A percentile compares a stretch with the other conserved stretches of the same genome.
Evolutionary conservation across 2,113 vertebrate genomes (phyloP).

Genomic region (Aplodontia rufa): DNA sequence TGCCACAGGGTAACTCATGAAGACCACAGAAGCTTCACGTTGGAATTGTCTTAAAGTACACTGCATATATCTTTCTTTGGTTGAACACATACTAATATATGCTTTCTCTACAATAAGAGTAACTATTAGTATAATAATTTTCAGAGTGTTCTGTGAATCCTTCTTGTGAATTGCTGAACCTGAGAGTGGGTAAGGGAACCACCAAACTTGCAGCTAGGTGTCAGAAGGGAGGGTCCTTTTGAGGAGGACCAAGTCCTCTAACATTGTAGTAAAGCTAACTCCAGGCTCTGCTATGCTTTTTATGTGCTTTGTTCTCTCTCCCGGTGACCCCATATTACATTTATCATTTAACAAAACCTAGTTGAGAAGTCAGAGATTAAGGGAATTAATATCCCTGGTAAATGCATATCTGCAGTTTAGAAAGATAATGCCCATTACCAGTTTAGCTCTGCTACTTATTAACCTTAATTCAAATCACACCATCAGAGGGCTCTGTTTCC

Average conservation of each 20-base stretch:
- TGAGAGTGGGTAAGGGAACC: neutral
- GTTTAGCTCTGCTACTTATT: neutral
- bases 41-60: neutral
- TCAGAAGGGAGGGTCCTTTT: neutral
- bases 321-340: neutral
- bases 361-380: neutral
- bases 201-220: neutral
- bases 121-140: neutral
- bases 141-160: neutral
- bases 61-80: neutral
- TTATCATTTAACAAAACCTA: neutral
- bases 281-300: neutral
- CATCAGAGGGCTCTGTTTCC: neutral
- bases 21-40: neutral
- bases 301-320: neutral
- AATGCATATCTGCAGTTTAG: conserved; percentile 3
- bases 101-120: neutral
- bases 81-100: neutral
- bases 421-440: neutral
- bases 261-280: neutral
- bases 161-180: neutral
- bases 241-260: neutral
- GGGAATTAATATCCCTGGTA: neutral
- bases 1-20: neutral
- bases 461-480: neutral